phyloP scores from a whole-genome alignment of 2,113 vertebrate genomes.

The Regulus satrapa region DNA sequence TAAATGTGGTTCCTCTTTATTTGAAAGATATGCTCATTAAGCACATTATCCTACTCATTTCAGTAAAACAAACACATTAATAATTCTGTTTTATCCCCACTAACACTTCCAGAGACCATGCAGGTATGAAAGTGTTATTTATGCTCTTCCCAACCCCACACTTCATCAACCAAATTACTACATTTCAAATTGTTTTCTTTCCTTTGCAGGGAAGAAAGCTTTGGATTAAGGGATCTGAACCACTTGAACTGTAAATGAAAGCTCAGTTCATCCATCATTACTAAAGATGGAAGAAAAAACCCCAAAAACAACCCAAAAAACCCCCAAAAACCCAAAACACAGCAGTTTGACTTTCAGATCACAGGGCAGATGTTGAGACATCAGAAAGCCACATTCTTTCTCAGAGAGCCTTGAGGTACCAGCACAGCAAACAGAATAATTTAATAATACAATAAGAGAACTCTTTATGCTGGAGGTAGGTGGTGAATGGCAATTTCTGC shows the following conservation, averaged over 20 bases:
- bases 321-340: no score
- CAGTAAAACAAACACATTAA: not conserved
- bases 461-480: not conserved
- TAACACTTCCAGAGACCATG: not conserved
- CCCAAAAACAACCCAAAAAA: no score
- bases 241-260: not conserved
- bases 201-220: not conserved
- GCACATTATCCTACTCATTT: not conserved
- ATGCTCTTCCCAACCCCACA: not conserved
- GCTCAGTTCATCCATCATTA: not conserved
- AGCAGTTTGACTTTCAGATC: not conserved
- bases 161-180: not conserved
- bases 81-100: not conserved
- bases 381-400: not conserved
- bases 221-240: not conserved
- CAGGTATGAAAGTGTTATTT: conserved; percentile 5
- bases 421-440: not conserved
- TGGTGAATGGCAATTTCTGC: not conserved
- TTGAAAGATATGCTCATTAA: not conserved
- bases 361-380: not conserved
- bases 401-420: not conserved
- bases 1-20: not conserved
- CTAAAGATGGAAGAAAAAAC: not conserved
- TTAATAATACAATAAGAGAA: not conserved
- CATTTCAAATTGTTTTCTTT: not conserved